phyloP scores from a whole-genome alignment of 2,797 vertebrate species.

The Ciconia nigra region DNA sequence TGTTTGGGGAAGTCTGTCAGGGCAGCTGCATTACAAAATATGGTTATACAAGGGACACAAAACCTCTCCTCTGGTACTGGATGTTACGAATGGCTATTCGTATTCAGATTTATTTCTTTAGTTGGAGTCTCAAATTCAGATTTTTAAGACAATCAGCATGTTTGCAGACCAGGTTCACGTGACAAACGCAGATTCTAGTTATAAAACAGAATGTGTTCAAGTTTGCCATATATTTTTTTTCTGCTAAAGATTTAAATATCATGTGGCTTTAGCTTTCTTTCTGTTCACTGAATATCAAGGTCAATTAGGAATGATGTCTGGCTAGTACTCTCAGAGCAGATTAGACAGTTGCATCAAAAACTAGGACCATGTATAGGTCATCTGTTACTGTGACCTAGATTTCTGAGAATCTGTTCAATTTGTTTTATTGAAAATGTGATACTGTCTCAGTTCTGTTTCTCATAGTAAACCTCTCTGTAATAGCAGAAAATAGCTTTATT shows the following conservation, averaged over 20 bases:
- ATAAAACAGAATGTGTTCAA: neutral
- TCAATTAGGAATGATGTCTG: conserved; percentile 85
- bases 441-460: conserved; percentile 70
- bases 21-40: neutral
- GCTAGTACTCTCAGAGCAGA: conserved; percentile 79
- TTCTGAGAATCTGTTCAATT: conserved; percentile 82
- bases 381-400: conserved; percentile 86
- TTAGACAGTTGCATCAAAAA: conserved; percentile 84
- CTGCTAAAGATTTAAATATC: conserved; percentile 60
- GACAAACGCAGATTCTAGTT: neutral
- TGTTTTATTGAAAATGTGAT: conserved; percentile 74
- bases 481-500: conserved; percentile 58
- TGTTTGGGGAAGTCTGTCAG: neutral
- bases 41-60: accelerated
- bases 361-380: conserved; percentile 76
- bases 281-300: conserved; percentile 89
- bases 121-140: neutral
- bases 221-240: conserved; percentile 51
- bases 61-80: neutral
- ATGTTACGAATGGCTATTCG: accelerated
- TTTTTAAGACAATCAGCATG: neutral
- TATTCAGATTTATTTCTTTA: neutral
- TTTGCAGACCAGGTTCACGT: neutral
- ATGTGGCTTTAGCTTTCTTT: conserved; percentile 77
- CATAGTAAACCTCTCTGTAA: neutral